A percentile compares a stretch with the other conserved stretches of the same genome.
Evolutionary conservation across 2,888 invertebrate genomes (phyloP).

Genomic region (Hedychridium roseum): DNA sequence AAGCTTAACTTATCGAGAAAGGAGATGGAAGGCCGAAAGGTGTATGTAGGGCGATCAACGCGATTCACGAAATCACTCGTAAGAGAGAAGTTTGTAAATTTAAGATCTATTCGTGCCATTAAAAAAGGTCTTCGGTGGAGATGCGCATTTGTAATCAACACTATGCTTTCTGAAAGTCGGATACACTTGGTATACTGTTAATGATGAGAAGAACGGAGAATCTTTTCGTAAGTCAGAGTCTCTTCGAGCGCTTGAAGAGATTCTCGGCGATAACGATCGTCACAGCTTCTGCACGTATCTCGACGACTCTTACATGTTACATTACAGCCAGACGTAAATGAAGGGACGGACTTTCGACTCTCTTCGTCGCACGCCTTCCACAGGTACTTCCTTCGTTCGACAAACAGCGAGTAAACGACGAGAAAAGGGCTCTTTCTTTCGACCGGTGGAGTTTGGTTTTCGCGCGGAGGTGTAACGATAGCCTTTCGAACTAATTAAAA

Average conservation of each 20-base stretch:
- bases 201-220: no score
- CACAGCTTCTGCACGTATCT: slow-evolving; percentile 44
- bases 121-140: slow-evolving; percentile 34
- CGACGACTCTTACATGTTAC: slow-evolving; percentile 44
- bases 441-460: slow-evolving; percentile 19
- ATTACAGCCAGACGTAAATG: slow-evolving; percentile 20
- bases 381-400: slow-evolving; percentile 35
- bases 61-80: slow-evolving; percentile 16
- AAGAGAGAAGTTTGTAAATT: slow-evolving; percentile 16
- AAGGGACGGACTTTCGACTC: slow-evolving; percentile 24
- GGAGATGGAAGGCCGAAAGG: slow-evolving; percentile 1
- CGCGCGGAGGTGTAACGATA: slow-evolving; percentile 9
- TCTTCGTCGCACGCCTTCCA: slow-evolving; percentile 41
- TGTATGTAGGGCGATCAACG: slow-evolving; percentile 15
- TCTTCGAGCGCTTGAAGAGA: no score
- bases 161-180: slow-evolving; percentile 39
- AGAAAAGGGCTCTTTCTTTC: slow-evolving; percentile 23
- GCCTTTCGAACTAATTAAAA: no score
- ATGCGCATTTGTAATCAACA: slow-evolving; percentile 38
- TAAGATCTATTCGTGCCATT: slow-evolving; percentile 39
- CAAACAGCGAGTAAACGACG: no score
- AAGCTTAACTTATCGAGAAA: slow-evolving; percentile 18
- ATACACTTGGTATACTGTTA: no score
- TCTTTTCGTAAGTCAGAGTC: no score
- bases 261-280: slow-evolving; percentile 35